Evolutionary conservation across 1,140 invertebrate species (phyloP), one percentile per base, ranked within the genome.

Genomic region (Megalopta genalis): DNA sequence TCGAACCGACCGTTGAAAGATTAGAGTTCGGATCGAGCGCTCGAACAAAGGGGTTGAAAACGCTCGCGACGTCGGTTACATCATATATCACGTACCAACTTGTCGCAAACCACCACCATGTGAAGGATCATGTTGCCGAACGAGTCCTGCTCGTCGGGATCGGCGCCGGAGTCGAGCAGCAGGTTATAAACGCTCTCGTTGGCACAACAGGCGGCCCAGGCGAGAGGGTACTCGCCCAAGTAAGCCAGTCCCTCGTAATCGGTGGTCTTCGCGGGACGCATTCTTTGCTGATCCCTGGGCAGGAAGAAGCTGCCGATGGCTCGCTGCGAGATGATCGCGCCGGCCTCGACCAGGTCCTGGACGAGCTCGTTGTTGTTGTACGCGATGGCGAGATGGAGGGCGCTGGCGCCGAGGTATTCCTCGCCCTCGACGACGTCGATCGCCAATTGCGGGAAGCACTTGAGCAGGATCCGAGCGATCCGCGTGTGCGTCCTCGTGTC

Each of bases 101-200:
- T 99, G 91, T 99, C 97, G 87, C 97, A 96, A 72, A 99, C 98
- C 0, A 99, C 99, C 18, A 99, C 97, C 98, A 99, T 99, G 91
- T 99, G 99, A 8, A 99, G 93, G 70, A 99, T 98, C 95, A 98
- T 99, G 90, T 99, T 99, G 8, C 97, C 97, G 88, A 98, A 98
- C 1, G 95, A 95, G 89, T 99, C 98, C 90, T 98, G 97, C 1
- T 95, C 93, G 91, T 99, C 98, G 0, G 98, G 98, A 93, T 99
- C 96, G 1, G 98, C 98, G 18, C 97, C 97, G 65, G 95, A 95
- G 78, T 99, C 98, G 18, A 99, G 93, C 0, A 99, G 94, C 63
- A 99, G 94, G 93, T 99, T 99, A 91, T 99, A 99, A n/a, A 99
- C 98, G 65, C 97, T 97, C 92, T 99, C 98, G 90, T 99, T 98